phyloP scores from a whole-genome alignment of 2,797 vertebrate genomes.

The Esox masquinongy region DNA sequence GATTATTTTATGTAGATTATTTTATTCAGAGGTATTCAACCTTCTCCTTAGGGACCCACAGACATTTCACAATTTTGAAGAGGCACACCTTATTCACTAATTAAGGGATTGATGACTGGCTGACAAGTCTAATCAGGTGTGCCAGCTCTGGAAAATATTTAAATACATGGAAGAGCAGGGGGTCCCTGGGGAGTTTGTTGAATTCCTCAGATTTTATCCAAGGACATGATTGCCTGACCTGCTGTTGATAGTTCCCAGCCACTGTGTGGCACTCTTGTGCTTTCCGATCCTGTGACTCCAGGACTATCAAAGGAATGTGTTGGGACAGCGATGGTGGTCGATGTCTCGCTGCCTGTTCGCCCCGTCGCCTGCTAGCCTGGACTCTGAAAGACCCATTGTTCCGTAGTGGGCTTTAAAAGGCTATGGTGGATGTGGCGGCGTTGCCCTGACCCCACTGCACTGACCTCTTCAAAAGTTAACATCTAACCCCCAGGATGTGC shows the following conservation, averaged over 20 bases:
- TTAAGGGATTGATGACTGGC: too few species aligned
- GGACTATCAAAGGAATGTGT: too few species aligned
- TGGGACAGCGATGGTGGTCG: neutral
- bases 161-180: too few species aligned
- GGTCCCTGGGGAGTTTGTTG: neutral
- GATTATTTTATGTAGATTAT: too few species aligned
- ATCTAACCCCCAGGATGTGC: neutral
- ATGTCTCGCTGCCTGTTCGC: neutral
- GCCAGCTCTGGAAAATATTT: too few species aligned
- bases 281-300: neutral
- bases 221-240: neutral
- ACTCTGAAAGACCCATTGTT: neutral
- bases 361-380: neutral
- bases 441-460: neutral
- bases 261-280: neutral
- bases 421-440: neutral
- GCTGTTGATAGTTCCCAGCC: neutral
- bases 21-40: too few species aligned
- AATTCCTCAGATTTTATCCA: neutral
- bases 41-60: too few species aligned
- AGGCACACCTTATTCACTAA: too few species aligned
- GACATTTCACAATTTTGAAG: too few species aligned
- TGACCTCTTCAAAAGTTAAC: neutral
- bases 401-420: neutral
- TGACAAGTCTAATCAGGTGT: too few species aligned